phyloP scores from a whole-genome alignment of 1,140 invertebrate genomes.

The Trinorchestia longiramus region DNA sequence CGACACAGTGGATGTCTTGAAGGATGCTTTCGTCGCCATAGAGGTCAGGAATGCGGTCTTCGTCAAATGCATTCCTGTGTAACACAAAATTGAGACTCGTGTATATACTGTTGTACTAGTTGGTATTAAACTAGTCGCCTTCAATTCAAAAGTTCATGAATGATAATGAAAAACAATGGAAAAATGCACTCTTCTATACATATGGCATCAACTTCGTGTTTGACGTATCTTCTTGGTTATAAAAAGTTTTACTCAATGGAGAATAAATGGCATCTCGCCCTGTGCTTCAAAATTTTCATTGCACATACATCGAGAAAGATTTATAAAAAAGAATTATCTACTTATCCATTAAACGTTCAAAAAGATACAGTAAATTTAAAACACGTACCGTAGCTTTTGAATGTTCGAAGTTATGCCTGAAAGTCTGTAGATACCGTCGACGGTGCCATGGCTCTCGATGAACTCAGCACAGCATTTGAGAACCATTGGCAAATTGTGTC shows the following conservation, averaged over 20 bases:
- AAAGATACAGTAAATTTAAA: not conserved
- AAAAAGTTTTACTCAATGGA: too few relatives aligned
- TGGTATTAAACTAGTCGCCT: not conserved
- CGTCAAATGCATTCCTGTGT: conserved; percentile 82
- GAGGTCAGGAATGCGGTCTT: conserved; percentile 81
- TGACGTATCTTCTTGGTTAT: not conserved
- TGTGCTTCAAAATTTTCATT: too few relatives aligned
- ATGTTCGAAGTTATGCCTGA: conserved; percentile 97
- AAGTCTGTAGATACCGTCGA: conserved; percentile 96
- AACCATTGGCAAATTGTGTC: conserved; percentile 92
- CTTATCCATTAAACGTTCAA: too few relatives aligned
- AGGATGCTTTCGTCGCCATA: conserved; percentile 66
- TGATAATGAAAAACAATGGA: not conserved
- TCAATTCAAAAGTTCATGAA: not conserved
- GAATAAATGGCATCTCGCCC: too few relatives aligned
- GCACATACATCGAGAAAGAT: too few relatives aligned
- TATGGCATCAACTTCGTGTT: not conserved
- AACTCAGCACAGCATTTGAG: conserved; percentile 91
- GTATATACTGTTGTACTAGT: not conserved
- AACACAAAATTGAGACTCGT: not conserved
- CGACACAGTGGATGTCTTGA: conserved; percentile 96
- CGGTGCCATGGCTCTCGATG: conserved; percentile 93
- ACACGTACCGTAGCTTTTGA: conserved; percentile 85
- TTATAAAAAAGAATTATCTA: too few relatives aligned
- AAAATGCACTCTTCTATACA: not conserved